Evolutionary conservation across 2,888 invertebrate genomes (phyloP), one percentile per base, ranked within the genome.

Genomic region (Drosophila cyrtoloma): DNA sequence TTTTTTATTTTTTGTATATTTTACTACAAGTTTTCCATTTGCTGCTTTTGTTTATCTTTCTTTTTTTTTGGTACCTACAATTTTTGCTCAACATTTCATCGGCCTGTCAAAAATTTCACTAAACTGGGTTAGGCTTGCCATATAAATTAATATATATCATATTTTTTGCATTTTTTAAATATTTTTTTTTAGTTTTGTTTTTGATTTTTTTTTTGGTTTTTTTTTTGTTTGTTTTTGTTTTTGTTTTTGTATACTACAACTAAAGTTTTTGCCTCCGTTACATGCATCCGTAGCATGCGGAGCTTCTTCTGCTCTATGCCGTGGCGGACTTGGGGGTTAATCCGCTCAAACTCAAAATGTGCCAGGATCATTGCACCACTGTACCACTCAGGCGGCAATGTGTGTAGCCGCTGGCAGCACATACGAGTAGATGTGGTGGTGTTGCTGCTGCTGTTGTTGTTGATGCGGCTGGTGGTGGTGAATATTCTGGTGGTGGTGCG

Each of bases 331-430:
- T 9, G 74, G 42, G 69, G 58, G 50, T 33, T 30, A 60, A 66
- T 71, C 77, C 68, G 58, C 67, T 77, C 86, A 86, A 86, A 86
- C 86, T 86, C 86, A 77, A 88, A 86, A 72, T 72, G 69, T 79
- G 57, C 55, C 35, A n/a, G 74, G 33, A 53, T 66, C 73, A 57
- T 39, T 51, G 71, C 55, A 71, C 57, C 71, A 71, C 71, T 44
- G 64, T 55, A 53, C 58, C 56, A 71, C 66, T 88, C 79, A 88
- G 82, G 93, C 93, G 64, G 92, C 91, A 78, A 93, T 92, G 75
- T 93, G 93, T 63, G 93, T 90, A 77, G 92, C 89, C 78, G 93
- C 90, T 70, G 93, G 93, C 91, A 93, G 77, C 82, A 93, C 89
- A 72, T 93, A 93, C 63, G 93, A 92, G 71, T 93, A 93, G 75